Conservation (phyloP, 2,797 vertebrate genomes). For the Potorous gilbertii region DNA sequence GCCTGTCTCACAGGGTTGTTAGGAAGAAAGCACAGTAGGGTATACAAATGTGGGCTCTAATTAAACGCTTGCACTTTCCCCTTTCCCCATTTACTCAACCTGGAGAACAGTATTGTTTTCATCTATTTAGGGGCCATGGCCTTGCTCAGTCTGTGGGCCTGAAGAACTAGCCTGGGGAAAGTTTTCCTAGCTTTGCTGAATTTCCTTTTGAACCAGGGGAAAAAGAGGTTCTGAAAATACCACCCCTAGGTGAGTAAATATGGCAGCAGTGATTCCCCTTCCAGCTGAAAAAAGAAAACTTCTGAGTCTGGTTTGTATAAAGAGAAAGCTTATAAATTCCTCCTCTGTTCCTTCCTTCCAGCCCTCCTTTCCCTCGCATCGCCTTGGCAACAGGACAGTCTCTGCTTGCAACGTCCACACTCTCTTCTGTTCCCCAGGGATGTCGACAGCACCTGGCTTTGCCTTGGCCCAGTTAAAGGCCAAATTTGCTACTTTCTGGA, state of each 20-base stretch:
- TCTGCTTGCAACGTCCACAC: not conserved
- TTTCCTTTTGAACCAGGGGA: conserved; percentile 63
- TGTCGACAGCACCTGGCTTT: conserved; percentile 38
- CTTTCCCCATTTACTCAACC: not conserved
- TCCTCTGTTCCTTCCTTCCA: conserved; percentile 57
- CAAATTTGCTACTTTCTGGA: conserved; percentile 46
- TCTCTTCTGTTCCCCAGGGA: not conserved
- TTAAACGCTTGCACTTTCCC: not conserved
- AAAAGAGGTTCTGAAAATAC: conserved; percentile 61
- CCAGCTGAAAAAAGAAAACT: conserved; percentile 59
- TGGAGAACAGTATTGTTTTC: not conserved
- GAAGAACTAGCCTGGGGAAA: conserved; percentile 58
- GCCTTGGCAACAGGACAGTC: conserved; percentile 14
- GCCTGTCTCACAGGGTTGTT: not conserved
- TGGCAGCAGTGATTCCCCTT: conserved; percentile 63
- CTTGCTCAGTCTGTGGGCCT: conserved; percentile 37
- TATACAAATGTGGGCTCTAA: not conserved
- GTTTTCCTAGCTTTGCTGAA: conserved; percentile 69
- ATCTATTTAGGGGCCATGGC: conserved; percentile 39
- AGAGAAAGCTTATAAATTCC: conserved; percentile 69
- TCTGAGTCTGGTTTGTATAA: conserved; percentile 61
- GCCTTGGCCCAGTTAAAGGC: conserved; percentile 20
- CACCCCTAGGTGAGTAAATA: conserved; percentile 62
- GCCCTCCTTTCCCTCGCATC: not conserved
- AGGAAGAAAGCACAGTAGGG: not conserved